phyloP scores from a whole-genome alignment of 2,888 invertebrate species.

The Calameuta filiformis region DNA sequence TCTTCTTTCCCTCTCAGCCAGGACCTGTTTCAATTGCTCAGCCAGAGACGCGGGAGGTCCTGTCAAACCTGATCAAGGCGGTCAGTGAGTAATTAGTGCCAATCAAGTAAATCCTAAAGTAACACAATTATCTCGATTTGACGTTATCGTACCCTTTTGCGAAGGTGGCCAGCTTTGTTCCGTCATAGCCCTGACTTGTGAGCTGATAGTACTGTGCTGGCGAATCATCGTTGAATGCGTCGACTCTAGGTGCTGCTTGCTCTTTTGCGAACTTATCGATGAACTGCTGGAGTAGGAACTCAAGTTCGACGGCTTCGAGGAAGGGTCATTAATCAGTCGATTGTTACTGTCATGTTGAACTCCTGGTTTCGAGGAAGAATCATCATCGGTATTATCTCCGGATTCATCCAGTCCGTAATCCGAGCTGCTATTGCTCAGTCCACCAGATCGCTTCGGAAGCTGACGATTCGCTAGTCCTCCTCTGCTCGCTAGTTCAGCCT shows the following conservation, averaged over 20 bases:
- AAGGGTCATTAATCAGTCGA: slow-evolving; percentile 66
- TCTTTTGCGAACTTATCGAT: slow-evolving; percentile 59
- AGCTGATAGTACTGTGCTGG: slow-evolving; percentile 62
- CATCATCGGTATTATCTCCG: slow-evolving; percentile 73
- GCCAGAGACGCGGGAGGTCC: slow-evolving; percentile 84
- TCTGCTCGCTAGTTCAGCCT: slow-evolving; percentile 87
- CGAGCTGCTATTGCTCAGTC: slow-evolving; percentile 75
- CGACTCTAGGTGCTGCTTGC: slow-evolving; percentile 56
- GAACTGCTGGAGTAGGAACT: slow-evolving; percentile 63
- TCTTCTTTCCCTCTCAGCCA: slow-evolving; percentile 86
- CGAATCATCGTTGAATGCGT: slow-evolving; percentile 56
- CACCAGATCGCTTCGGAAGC: slow-evolving; percentile 69
- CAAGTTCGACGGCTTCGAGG: slow-evolving; percentile 57
- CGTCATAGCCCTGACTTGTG: slow-evolving; percentile 63
- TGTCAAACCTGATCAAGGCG: slow-evolving; percentile 58
- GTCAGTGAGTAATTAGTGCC: neutral
- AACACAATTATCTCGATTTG: neutral
- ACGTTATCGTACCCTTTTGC: slow-evolving; percentile 47
- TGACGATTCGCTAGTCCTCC: slow-evolving; percentile 81
- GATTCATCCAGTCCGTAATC: slow-evolving; percentile 84
- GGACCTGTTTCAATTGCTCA: slow-evolving; percentile 87
- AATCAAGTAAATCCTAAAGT: neutral
- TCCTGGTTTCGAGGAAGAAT: slow-evolving; percentile 62
- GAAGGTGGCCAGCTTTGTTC: slow-evolving; percentile 62
- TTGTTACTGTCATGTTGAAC: slow-evolving; percentile 53